Evolutionary conservation across 1,140 invertebrate genomes (phyloP).

Genomic region (Helicoverpa armigera): DNA sequence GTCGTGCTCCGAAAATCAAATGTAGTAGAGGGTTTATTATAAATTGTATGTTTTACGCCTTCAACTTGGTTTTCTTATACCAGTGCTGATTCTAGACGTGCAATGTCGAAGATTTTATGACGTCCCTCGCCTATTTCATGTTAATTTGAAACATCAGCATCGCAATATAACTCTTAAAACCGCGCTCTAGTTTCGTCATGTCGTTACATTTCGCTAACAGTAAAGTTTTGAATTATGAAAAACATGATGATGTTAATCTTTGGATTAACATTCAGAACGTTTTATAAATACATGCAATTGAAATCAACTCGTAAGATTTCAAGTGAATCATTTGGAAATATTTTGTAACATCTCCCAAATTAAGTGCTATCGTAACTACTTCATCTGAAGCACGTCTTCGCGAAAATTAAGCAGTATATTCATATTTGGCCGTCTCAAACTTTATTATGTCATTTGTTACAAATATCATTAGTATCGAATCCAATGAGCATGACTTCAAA

Average conservation of each 20-base stretch:
- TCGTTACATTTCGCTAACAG: conserved; percentile 33
- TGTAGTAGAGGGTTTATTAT: neutral
- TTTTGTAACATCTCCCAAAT: neutral
- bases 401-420: neutral
- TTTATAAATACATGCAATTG: conserved; percentile 56
- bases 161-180: conserved; percentile 38
- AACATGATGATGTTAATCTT: conserved; percentile 39
- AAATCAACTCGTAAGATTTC: neutral
- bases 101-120: conserved; percentile 47
- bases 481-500: conserved; percentile 58
- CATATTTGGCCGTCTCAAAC: neutral
- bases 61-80: conserved; percentile 17
- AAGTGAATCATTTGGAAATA: neutral
- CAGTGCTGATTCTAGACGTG: conserved; percentile 6
- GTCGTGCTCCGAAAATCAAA: conserved; percentile 7
- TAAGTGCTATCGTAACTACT: neutral
- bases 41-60: neutral
- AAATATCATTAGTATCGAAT: conserved; percentile 46
- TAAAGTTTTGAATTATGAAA: conserved; percentile 37
- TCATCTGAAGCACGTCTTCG: neutral
- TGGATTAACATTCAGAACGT: conserved; percentile 25
- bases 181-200: conserved; percentile 50
- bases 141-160: conserved; percentile 44
- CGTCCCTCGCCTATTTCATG: conserved; percentile 45
- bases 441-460: conserved; percentile 69